Evolutionary conservation across 2,797 vertebrate species (phyloP).

Genomic region (Falco concolor): DNA sequence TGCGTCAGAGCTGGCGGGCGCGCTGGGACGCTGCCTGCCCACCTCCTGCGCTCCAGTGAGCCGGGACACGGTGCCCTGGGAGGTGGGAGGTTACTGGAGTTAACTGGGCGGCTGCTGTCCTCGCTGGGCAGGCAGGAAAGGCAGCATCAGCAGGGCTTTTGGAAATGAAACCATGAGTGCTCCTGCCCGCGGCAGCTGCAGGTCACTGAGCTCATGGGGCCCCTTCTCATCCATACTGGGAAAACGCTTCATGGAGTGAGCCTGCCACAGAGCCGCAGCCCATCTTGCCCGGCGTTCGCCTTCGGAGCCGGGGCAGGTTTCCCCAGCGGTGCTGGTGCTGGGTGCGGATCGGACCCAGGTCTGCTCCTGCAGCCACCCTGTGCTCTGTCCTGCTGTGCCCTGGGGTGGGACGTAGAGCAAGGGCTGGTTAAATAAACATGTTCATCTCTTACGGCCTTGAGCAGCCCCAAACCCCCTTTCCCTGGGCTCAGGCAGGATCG

Average conservation of each 20-base stretch:
- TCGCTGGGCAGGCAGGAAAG: accelerated
- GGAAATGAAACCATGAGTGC: accelerated
- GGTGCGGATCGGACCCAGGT: neutral
- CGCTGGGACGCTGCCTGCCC: neutral
- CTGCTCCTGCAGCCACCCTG: neutral
- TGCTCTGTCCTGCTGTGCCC: neutral
- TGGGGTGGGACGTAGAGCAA: neutral
- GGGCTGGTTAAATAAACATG: neutral
- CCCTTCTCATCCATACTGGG: neutral
- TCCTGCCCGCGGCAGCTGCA: neutral
- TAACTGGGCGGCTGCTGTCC: neutral
- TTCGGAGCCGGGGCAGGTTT: neutral
- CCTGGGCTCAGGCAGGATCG: neutral
- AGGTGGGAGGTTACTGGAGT: accelerated
- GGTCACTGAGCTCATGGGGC: accelerated
- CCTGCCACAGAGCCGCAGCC: neutral
- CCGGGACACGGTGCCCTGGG: accelerated
- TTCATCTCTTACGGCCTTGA: neutral
- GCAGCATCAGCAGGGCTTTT: neutral
- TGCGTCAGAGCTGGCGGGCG: accelerated
- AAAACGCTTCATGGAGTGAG: accelerated
- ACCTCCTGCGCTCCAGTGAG: neutral
- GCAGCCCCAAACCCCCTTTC: neutral
- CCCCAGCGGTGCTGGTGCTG: neutral
- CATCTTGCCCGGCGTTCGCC: accelerated